phyloP scores from a whole-genome alignment of 2,888 invertebrate genomes.

The Poecilus cupreus region DNA sequence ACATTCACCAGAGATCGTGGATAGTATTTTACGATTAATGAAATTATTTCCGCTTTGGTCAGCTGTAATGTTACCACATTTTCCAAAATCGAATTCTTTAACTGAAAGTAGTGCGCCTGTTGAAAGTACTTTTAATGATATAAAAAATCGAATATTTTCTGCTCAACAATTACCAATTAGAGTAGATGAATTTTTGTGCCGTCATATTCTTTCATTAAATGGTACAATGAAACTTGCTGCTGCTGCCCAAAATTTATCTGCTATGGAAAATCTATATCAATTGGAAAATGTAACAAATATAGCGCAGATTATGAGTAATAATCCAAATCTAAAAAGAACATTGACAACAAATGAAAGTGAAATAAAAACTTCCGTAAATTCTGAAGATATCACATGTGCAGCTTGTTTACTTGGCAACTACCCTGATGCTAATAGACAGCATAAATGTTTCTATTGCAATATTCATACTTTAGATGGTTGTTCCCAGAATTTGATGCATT shows the following conservation, averaged over 20 bases:
- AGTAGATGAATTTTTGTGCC: slow-evolving; percentile 58
- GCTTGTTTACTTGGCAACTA: slow-evolving; percentile 3
- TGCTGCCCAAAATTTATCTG: too few species aligned
- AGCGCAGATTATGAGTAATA: neutral
- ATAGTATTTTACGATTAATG: slow-evolving; percentile 54
- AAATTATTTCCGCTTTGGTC: too few species aligned
- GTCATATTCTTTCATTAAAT: slow-evolving; percentile 57
- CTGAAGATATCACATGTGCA: slow-evolving; percentile 6
- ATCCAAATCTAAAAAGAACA: neutral
- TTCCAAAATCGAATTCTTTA: too few species aligned
- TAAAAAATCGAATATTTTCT: slow-evolving; percentile 59
- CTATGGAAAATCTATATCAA: too few species aligned
- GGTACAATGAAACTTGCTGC: too few species aligned
- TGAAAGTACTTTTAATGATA: slow-evolving; percentile 60
- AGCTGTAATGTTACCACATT: too few species aligned
- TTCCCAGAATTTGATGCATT: neutral
- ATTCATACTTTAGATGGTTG: slow-evolving; percentile 14
- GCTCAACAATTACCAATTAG: slow-evolving; percentile 52
- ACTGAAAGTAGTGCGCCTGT: slow-evolving; percentile 60
- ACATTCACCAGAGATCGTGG: slow-evolving; percentile 56
- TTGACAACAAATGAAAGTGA: neutral
- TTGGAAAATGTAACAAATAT: too few species aligned
- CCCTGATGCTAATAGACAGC: neutral
- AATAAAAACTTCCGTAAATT: neutral
- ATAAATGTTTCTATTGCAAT: slow-evolving; percentile 18